These are phyloP conservation scores for Drosophila multiciliata DNA, from an alignment of 2,888 invertebrate species.

Conservation along the genomic window DNA sequence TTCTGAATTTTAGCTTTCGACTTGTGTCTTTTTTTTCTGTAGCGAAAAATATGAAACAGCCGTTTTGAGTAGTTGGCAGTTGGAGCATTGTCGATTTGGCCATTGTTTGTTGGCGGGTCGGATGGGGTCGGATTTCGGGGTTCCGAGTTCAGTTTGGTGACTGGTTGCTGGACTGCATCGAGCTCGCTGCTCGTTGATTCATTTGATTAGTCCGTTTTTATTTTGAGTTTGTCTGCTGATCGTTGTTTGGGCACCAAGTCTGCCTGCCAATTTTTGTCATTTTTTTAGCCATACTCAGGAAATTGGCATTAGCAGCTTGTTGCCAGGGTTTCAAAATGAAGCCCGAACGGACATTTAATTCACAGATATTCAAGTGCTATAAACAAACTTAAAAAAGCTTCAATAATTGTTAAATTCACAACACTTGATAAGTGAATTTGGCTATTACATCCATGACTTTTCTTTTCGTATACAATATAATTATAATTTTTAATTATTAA, in stretches of 20 bases:
- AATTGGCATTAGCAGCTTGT: slow-evolving; percentile 45
- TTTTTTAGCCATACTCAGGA: slow-evolving; percentile 17
- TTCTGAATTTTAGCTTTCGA: background rate
- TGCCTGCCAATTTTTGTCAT: slow-evolving; percentile 9
- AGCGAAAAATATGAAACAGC: slow-evolving; percentile 47
- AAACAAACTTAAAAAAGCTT: background rate
- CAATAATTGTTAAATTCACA: background rate
- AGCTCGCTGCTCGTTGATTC: slow-evolving; percentile 32
- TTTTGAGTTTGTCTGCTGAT: slow-evolving; percentile 37
- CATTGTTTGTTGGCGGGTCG: slow-evolving; percentile 33
- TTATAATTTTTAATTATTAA: background rate
- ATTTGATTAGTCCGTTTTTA: slow-evolving; percentile 48
- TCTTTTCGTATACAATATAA: background rate
- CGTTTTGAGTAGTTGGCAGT: slow-evolving; percentile 24
- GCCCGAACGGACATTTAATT: slow-evolving; percentile 31
- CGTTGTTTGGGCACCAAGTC: slow-evolving; percentile 23
- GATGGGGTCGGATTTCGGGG: slow-evolving; percentile 13
- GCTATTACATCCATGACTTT: background rate
- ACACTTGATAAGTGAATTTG: background rate
- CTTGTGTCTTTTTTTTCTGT: background rate
- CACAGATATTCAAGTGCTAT: slow-evolving; percentile 20
- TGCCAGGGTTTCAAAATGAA: slow-evolving; percentile 21
- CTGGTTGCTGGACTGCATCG: slow-evolving; percentile 6
- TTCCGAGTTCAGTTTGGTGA: slow-evolving; percentile 13
- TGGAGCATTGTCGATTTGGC: slow-evolving; percentile 2